phyloP scores from a whole-genome alignment of 2,113 vertebrate species.

The Dasyprocta punctata region DNA sequence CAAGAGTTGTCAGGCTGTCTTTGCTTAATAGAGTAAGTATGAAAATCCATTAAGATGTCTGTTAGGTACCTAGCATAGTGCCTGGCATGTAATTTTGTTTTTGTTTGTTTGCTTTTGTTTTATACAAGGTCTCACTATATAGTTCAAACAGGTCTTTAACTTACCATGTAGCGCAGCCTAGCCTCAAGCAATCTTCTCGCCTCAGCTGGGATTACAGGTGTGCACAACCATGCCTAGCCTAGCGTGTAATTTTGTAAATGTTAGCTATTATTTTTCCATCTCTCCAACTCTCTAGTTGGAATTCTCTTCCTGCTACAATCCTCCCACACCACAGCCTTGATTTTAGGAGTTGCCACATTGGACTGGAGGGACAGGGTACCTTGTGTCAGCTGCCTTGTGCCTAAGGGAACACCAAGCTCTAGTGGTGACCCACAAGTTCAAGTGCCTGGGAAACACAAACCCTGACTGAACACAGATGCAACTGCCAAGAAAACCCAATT shows the following conservation, averaged over 20 bases:
- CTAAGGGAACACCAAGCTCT: background rate
- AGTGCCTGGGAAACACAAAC: background rate
- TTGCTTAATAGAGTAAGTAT: background rate
- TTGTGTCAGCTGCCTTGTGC: background rate
- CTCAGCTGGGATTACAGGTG: background rate
- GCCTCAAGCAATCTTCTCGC: background rate
- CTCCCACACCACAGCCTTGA: background rate
- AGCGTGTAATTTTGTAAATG: background rate
- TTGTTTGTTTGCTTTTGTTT: background rate
- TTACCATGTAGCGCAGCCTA: background rate
- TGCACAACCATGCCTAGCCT: background rate
- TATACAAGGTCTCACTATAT: background rate
- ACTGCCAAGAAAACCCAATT: background rate
- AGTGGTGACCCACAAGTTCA: background rate
- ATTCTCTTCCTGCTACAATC: background rate
- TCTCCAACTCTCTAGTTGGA: background rate
- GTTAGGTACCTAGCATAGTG: too few species aligned
- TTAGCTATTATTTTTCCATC: background rate
- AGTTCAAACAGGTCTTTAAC: background rate
- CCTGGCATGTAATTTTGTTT: background rate
- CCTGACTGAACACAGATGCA: background rate
- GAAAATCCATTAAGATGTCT: background rate
- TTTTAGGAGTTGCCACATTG: background rate
- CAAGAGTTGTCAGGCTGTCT: background rate
- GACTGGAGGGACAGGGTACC: background rate